Percentiles rank a stretch among this genome's conserved stretches.
Evolutionary conservation across 1,140 invertebrate species (phyloP).

Genomic region (Formica exsecta): DNA sequence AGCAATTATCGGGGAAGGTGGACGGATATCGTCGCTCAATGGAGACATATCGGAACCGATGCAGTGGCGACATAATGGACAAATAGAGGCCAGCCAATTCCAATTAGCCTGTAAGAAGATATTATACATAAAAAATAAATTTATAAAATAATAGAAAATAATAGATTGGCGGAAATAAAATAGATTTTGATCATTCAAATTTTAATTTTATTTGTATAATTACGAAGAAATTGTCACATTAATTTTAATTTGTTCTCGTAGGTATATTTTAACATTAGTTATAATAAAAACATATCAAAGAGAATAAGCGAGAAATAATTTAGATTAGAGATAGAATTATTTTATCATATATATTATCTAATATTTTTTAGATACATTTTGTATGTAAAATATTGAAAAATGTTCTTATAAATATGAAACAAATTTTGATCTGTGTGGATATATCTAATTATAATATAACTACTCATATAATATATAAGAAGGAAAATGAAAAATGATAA

Average conservation of each 20-base stretch:
- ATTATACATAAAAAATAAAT: neutral
- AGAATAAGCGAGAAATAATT: neutral
- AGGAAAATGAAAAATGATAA: neutral
- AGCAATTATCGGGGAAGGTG: slow-evolving; percentile 78
- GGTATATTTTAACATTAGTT: neutral
- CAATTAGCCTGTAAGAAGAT: slow-evolving; percentile 22
- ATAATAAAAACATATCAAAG: neutral
- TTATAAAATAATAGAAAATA: no score
- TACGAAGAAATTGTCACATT: neutral
- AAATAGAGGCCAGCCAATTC: slow-evolving; percentile 66
- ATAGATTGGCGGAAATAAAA: slow-evolving; percentile 37
- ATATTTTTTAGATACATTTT: no score
- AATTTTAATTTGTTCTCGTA: neutral
- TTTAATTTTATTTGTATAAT: slow-evolving; percentile 26
- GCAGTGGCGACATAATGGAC: slow-evolving; percentile 72
- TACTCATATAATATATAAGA: neutral
- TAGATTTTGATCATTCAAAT: neutral
- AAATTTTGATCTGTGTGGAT: neutral
- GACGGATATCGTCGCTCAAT: slow-evolving; percentile 58
- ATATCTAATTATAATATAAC: neutral
- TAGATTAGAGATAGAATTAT: no score
- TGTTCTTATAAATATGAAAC: no score
- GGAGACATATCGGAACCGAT: slow-evolving; percentile 10
- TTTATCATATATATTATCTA: no score
- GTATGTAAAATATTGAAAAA: no score